Evolutionary conservation across 1,140 invertebrate species (phyloP), one percentile per base, ranked within the genome.

Genomic region (Octopus bimaculoides): DNA sequence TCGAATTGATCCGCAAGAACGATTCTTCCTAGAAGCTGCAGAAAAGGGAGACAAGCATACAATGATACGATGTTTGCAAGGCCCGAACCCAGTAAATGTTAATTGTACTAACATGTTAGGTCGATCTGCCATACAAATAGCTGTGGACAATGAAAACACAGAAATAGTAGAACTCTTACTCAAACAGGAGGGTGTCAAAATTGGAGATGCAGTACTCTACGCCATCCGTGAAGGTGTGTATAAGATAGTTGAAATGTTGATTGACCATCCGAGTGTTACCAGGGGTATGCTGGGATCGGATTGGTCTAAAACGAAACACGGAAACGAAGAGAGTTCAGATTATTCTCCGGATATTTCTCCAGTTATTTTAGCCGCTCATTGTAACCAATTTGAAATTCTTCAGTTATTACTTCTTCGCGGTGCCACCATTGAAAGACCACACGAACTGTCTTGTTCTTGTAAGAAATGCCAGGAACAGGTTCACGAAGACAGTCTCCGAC

Each of bases 371-470:
- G 89, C 89, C 0, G 87, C 89, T 10, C 88, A 89, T 74, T 89
- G 88, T 80, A 89, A 90, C 79, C 88, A 89, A 82, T 89, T 89
- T 83, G 89, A 90, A 80, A 90, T 91, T 12, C 83, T 90, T 12
- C 89, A 90, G 81, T 82, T 90, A 14, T 83, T 91, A 6, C 79
- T 90, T n/a, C 81, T 86, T 8, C 83, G 89, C 14, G 89, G 89
- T 5, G 89, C 89, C 20, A 85, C 79, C 20, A 90, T 91, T 17
- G 84, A 87, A 4, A 85, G 86, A n/a, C 93, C 93, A 0, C 93
- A 94, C 81, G 87, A 89, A 87, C 88, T 90, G 4, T 91, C 91
- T 54, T 94, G 93, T 86, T 88, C 89, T n/a, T 94, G 93, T 86
- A 84, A 87, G 4, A 89, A 91, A 74, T 88, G 90, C 54, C 93